phyloP scores from a whole-genome alignment of 2,888 invertebrate species.

The Fragum fragum region DNA sequence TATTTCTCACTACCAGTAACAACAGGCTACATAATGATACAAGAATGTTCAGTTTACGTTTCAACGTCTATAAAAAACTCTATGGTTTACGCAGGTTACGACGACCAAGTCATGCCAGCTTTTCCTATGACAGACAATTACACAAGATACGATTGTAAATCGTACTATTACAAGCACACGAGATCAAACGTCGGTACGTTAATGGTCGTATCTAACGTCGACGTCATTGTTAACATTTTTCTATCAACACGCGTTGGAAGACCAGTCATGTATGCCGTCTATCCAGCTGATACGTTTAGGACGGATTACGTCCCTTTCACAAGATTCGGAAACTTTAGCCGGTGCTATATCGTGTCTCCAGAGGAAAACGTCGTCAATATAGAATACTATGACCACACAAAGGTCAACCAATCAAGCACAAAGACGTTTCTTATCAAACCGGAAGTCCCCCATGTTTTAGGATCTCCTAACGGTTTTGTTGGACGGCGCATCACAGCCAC shows the following conservation, averaged over 20 bases:
- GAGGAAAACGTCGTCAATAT: background rate
- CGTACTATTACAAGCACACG: background rate
- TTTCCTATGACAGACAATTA: background rate
- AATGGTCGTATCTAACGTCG: constrained; percentile 1
- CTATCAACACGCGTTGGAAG: background rate
- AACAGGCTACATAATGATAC: background rate
- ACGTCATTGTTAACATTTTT: background rate
- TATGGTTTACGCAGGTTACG: background rate
- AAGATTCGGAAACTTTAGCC: background rate
- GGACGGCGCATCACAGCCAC: background rate
- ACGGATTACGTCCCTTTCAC: background rate
- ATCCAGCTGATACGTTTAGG: constrained; percentile 2
- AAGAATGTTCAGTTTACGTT: background rate
- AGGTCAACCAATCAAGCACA: background rate
- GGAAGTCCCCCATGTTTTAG: background rate
- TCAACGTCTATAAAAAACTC: background rate
- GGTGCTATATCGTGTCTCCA: background rate
- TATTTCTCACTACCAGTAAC: background rate
- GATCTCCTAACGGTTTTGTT: background rate
- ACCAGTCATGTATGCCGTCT: background rate
- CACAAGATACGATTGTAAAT: background rate
- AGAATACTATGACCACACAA: background rate
- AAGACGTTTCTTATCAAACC: background rate
- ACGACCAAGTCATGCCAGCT: background rate
- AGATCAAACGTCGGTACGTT: background rate